Evolutionary conservation across 2,888 invertebrate species (phyloP).

Genomic region (Ichneumoninae sp.): DNA sequence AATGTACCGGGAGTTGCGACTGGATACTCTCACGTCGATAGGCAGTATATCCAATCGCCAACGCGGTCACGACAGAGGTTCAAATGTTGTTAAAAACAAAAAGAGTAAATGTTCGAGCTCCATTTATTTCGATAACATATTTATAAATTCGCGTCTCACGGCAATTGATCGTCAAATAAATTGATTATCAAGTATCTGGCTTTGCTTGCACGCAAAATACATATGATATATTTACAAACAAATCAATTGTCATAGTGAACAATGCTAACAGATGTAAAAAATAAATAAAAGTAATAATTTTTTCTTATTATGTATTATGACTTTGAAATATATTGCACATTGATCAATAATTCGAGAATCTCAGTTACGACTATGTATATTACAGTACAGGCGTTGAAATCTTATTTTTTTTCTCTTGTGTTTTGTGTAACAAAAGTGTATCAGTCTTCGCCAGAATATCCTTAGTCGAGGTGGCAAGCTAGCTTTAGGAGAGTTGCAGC

Average conservation of each 20-base stretch:
- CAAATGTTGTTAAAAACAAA: neutral
- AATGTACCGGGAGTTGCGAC: slow-evolving; percentile 61
- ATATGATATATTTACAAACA: neutral
- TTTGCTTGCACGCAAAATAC: neutral
- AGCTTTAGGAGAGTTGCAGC: neutral
- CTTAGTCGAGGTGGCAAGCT: neutral
- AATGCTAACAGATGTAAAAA: neutral
- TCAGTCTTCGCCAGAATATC: slow-evolving; percentile 38
- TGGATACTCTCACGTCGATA: slow-evolving; percentile 14
- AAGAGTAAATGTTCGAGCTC: neutral
- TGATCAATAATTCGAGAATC: neutral
- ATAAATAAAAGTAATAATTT: slow-evolving; percentile 7
- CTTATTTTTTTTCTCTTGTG: neutral
- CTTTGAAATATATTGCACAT: slow-evolving; percentile 4
- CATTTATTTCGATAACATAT: neutral
- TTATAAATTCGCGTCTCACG: neutral
- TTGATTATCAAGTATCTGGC: neutral
- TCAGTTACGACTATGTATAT: slow-evolving; percentile 10
- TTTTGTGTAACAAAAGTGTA: neutral
- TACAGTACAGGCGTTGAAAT: neutral
- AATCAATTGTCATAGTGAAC: slow-evolving; percentile 2
- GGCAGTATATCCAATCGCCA: neutral
- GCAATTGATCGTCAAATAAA: slow-evolving; percentile 5
- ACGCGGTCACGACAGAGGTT: neutral
- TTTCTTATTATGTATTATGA: slow-evolving; percentile 19